phyloP scores from a whole-genome alignment of 2,113 vertebrate genomes.

The Camelus bactrianus region DNA sequence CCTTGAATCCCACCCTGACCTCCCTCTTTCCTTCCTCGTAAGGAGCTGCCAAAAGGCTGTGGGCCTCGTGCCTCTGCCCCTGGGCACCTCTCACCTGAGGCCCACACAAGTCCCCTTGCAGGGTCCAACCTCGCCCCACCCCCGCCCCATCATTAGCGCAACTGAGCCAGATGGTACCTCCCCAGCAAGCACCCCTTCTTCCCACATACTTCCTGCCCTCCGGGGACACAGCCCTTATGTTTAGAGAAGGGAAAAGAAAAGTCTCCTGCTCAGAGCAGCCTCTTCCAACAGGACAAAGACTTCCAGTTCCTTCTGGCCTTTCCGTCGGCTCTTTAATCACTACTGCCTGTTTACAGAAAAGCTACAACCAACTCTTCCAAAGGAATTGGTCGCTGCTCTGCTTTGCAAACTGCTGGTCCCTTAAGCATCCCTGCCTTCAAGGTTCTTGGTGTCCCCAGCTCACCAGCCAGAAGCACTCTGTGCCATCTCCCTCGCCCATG shows the following conservation, averaged over 20 bases:
- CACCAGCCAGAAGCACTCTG: background rate
- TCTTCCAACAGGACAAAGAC: conserved; percentile 37
- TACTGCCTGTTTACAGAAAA: conserved; percentile 45
- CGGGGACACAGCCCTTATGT: background rate
- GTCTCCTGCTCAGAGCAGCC: background rate
- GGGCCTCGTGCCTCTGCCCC: background rate
- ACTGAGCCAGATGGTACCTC: background rate
- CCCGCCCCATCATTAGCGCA: background rate
- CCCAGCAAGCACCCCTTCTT: background rate
- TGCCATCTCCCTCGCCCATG: rapidly evolving
- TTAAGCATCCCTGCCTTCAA: too few relatives aligned
- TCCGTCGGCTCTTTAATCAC: conserved; percentile 28
- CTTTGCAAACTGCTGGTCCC: background rate
- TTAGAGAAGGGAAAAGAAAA: background rate
- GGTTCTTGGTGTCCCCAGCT: background rate
- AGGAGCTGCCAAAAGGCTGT: background rate
- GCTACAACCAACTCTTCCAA: background rate
- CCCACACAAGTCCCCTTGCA: background rate
- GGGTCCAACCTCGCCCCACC: background rate
- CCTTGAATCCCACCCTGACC: background rate
- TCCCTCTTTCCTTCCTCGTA: background rate
- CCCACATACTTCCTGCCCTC: background rate
- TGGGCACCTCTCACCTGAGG: background rate
- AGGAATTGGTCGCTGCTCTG: background rate
- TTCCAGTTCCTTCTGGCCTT: conserved; percentile 52